phyloP scores from a whole-genome alignment of 2,113 vertebrate genomes.

The Macroglossus sobrinus region DNA sequence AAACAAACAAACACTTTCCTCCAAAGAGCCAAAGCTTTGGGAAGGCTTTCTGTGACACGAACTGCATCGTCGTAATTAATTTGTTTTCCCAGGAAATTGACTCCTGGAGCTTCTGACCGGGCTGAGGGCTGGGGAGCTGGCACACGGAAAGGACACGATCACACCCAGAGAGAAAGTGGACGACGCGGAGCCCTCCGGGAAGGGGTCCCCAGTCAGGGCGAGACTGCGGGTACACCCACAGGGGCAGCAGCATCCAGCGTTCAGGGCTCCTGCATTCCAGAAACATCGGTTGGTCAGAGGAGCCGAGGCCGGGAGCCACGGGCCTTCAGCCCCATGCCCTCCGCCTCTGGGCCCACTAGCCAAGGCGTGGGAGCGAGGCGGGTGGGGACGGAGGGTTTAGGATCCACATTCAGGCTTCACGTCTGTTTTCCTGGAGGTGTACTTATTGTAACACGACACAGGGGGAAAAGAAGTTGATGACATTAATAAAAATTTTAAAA shows the following conservation, averaged over 20 bases:
- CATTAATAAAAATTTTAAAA: not conserved
- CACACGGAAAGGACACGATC: accelerated
- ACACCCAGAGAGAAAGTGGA: not conserved
- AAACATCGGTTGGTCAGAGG: not conserved
- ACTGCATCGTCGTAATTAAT: not conserved
- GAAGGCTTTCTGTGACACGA: conserved; percentile 71
- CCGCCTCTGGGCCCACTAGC: not conserved
- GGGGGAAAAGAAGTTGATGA: not conserved
- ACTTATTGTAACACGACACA: not conserved
- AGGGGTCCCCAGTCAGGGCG: accelerated
- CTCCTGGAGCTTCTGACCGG: not conserved
- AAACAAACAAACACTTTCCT: too few relatives aligned
- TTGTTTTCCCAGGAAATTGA: not conserved
- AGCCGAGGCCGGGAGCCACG: not conserved
- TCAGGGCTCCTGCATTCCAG: accelerated
- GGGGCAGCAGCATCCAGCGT: too few relatives aligned
- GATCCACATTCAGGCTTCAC: accelerated
- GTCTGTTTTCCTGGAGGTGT: not conserved
- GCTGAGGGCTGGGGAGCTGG: not conserved
- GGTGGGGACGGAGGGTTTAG: not conserved
- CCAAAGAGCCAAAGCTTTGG: not conserved
- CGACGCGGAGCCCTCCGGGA: accelerated
- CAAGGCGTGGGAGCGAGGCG: accelerated
- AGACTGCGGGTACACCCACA: accelerated
- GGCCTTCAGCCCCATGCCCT: not conserved